Percentiles rank a stretch among this genome's conserved stretches.
These are phyloP conservation scores for Amblyteles armatorius DNA, from an alignment of 2,888 invertebrate genomes.

Conservation along the genomic window DNA sequence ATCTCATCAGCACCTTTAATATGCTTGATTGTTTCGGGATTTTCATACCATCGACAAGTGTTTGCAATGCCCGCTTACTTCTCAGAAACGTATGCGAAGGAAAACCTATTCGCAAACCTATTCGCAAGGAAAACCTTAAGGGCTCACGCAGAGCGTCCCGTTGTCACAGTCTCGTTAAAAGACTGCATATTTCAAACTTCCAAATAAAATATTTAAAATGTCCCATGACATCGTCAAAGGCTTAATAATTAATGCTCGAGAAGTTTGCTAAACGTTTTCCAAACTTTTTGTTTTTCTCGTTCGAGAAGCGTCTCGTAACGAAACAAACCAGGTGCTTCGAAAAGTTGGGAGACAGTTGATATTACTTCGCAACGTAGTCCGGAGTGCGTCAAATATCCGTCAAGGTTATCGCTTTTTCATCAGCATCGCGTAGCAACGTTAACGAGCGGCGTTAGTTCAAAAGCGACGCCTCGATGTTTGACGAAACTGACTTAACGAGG, in stretches of 20 bases:
- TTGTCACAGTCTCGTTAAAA: neutral
- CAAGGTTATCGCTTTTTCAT: neutral
- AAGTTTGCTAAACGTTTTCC: neutral
- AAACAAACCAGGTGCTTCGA: neutral
- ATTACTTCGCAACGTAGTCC: neutral
- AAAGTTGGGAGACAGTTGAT: neutral
- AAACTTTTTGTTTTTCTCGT: neutral
- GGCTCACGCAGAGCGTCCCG: neutral
- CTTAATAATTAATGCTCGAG: neutral
- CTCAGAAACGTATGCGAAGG: no score
- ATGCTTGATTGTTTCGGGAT: no score
- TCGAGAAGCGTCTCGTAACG: neutral
- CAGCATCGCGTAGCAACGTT: neutral
- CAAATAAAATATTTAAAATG: neutral
- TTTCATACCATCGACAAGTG: no score
- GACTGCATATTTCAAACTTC: neutral
- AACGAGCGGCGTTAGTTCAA: neutral
- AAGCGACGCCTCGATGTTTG: neutral
- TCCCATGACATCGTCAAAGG: neutral
- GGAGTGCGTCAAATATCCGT: neutral
- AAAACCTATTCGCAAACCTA: no score
- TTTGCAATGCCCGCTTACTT: no score
- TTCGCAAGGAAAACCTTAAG: no score
- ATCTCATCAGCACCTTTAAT: no score
- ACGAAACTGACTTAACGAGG: neutral